Conservation (phyloP, 2,113 vertebrate species). For the Ictalurus punctatus region DNA sequence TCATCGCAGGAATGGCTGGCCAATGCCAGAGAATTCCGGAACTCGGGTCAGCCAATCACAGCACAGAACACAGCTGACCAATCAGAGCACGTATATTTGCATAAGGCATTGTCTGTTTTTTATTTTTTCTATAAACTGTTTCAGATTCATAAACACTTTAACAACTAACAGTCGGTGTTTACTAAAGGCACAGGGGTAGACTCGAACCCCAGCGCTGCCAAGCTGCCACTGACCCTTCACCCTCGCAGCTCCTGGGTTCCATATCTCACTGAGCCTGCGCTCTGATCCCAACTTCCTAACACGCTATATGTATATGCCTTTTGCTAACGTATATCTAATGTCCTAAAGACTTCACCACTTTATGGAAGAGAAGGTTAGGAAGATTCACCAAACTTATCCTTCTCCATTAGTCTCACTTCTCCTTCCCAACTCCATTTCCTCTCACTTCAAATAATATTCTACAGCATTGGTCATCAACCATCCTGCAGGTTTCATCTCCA, state of each 20-base stretch:
- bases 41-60: constrained; percentile 76
- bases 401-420: neutral
- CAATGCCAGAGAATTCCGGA: constrained; percentile 94
- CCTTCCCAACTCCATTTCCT: neutral
- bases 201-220: neutral
- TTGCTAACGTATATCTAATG: no score
- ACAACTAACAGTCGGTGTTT: neutral
- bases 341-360: no score
- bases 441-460: neutral
- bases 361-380: neutral
- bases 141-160: neutral
- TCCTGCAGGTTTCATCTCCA: no score
- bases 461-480: no score
- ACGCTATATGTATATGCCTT: no score
- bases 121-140: neutral
- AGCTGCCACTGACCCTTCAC: neutral
- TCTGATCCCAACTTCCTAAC: no score
- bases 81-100: neutral
- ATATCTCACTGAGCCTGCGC: no score
- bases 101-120: neutral
- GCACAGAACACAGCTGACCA: constrained; percentile 2
- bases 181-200: neutral
- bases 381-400: neutral
- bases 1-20: constrained; percentile 94
- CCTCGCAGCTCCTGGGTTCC: no score